Percentiles rank a stretch among this genome's conserved stretches.
Evolutionary conservation across 2,797 vertebrate genomes (phyloP).

Genomic region (Acomys russatus): DNA sequence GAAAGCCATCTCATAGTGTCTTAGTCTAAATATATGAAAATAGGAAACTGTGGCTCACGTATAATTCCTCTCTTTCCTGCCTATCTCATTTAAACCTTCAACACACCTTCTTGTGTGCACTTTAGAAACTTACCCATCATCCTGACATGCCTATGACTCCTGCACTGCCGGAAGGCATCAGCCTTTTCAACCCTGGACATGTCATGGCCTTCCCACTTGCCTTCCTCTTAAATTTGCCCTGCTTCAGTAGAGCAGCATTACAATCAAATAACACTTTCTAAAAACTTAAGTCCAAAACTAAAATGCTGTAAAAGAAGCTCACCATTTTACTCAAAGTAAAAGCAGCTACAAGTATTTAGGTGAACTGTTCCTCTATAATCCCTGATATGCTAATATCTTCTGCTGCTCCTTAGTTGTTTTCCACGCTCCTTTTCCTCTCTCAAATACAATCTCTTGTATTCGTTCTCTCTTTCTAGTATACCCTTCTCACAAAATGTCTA

Average conservation of each 20-base stretch:
- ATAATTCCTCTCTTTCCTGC: neutral
- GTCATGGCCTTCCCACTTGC: neutral
- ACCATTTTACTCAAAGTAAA: conserved; percentile 24
- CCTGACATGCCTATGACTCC: too few species aligned
- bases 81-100: neutral
- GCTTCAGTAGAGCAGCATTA: neutral
- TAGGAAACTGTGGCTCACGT: neutral
- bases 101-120: neutral
- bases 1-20: neutral
- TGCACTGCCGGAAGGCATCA: neutral
- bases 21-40: neutral
- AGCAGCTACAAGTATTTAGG: neutral
- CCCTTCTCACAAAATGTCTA: neutral
- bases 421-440: neutral
- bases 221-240: neutral
- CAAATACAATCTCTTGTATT: neutral
- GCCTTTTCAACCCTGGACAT: neutral
- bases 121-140: neutral
- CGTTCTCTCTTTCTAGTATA: neutral
- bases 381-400: neutral
- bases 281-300: neutral
- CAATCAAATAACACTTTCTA: neutral
- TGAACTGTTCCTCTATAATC: neutral
- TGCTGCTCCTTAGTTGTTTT: neutral
- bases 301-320: neutral